Evolutionary conservation across 2,888 invertebrate species (phyloP), one percentile per base, ranked within the genome.

Genomic region (Platerodrilus igneus): DNA sequence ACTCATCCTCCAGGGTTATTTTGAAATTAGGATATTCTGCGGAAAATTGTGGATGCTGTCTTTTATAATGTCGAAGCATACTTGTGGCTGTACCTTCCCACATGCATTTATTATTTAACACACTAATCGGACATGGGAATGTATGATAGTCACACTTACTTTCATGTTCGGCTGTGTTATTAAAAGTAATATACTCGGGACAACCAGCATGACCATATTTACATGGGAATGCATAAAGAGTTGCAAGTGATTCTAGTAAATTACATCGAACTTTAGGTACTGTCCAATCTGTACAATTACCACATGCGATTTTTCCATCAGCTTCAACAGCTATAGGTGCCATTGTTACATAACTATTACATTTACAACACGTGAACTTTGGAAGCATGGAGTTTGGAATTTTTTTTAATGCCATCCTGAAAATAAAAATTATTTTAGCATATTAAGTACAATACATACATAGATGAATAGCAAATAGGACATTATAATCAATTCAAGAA

Each of bases 171-270:
- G 9, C 10, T 9, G 18, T 11, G 10, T 17, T 29, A 7, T 29
- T 16, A 9, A 29, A 29, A 2, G n/a, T 6, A 2, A 29, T 17
- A 10, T 17, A 29, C 10, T 16, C 9, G 4, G 10, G 29, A 18
- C 29, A 29, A 3, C 29, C 29, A 10, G 16, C n/a, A 10, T 3
- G 3, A 10, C 18, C 9, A n/a, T 29, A 29, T 7, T n/a, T 5
- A 10, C 29, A 29, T 10, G 29, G 29, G 10, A 29, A 29, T 7
- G 3, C 5, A 17, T 9, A 16, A 2, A 17, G 3, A n/a, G n/a
- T 17, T 9, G 29, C 29, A 18, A 29, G 2, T 2, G 17, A 9
- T 29, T 29, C 29, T n/a, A n/a, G n/a, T n/a, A n/a, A n/a, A n/a
- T n/a, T n/a, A n/a, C n/a, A n/a, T n/a, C n/a, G n/a, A n/a, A n/a